These are phyloP conservation scores for Erythrolamprus reginae DNA, from an alignment of 2,113 vertebrate species.

Conservation along the genomic window DNA sequence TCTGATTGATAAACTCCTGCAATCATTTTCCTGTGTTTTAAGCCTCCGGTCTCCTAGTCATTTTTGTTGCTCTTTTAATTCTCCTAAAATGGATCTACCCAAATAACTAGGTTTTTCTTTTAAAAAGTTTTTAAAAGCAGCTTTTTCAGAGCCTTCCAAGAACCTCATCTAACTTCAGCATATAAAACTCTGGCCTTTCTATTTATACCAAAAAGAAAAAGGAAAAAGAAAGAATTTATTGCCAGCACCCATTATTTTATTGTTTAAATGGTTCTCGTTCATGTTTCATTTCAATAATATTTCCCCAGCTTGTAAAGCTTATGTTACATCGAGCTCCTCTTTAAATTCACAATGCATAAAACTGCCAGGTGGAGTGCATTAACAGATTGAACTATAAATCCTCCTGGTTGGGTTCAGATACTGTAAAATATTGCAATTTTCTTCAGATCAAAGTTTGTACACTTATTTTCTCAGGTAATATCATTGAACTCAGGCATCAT, in stretches of 20 bases:
- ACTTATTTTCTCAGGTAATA: slow-evolving; percentile 61
- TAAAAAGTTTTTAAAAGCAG: slow-evolving; percentile 27
- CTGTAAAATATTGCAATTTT: slow-evolving; percentile 75
- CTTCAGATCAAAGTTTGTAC: slow-evolving; percentile 68
- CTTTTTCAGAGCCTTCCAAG: slow-evolving; percentile 49
- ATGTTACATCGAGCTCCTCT: slow-evolving; percentile 79
- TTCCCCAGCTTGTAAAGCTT: slow-evolving; percentile 81
- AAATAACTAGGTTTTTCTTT: slow-evolving; percentile 33
- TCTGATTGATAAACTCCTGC: not conserved
- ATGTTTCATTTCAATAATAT: slow-evolving; percentile 85
- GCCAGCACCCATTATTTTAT: slow-evolving; percentile 76
- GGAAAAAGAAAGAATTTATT: slow-evolving; percentile 71
- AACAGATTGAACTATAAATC: slow-evolving; percentile 84
- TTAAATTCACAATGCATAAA: slow-evolving; percentile 85
- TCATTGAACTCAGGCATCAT: slow-evolving; percentile 57
- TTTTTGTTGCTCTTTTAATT: slow-evolving; percentile 33
- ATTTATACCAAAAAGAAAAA: slow-evolving; percentile 64
- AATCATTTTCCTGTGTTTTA: not conserved
- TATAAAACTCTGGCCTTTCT: slow-evolving; percentile 63
- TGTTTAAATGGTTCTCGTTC: slow-evolving; percentile 79
- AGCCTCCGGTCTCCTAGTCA: not conserved
- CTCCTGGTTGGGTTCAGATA: slow-evolving; percentile 71
- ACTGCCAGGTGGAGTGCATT: slow-evolving; percentile 82
- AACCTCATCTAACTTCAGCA: slow-evolving; percentile 62
- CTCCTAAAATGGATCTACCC: slow-evolving; percentile 24